Evolutionary conservation across 2,113 vertebrate genomes (phyloP).

Genomic region (Oryzias curvinotus): DNA sequence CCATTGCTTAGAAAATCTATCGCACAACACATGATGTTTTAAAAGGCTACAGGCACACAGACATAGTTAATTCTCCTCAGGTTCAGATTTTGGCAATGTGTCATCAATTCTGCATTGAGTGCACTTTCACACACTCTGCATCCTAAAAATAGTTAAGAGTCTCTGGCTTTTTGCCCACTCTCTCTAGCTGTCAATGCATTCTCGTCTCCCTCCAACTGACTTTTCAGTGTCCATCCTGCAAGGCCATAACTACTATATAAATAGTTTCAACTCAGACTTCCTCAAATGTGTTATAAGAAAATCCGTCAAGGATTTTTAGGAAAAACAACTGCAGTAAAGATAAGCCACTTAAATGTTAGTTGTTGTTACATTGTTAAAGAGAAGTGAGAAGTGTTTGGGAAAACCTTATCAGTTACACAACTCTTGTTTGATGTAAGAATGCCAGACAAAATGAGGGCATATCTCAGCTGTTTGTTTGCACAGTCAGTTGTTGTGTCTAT

Average conservation of each 20-base stretch:
- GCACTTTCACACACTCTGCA: slow-evolving; percentile 76
- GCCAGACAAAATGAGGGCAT: slow-evolving; percentile 35
- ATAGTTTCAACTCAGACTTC: slow-evolving; percentile 9
- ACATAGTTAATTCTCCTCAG: slow-evolving; percentile 34
- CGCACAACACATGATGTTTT: slow-evolving; percentile 11
- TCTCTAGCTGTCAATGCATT: slow-evolving; percentile 71
- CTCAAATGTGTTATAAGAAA: background rate
- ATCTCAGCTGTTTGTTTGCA: slow-evolving; percentile 43
- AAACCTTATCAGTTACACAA: slow-evolving; percentile 13
- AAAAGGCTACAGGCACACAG: slow-evolving; percentile 26
- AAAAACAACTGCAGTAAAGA: background rate
- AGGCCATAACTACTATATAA: slow-evolving; percentile 18
- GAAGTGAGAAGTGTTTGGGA: background rate
- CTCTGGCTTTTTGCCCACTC: slow-evolving; percentile 66
- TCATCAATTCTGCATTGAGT: slow-evolving; percentile 64
- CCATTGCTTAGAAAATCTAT: background rate
- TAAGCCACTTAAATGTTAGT: background rate
- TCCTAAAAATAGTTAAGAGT: slow-evolving; percentile 77
- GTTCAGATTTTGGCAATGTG: slow-evolving; percentile 69
- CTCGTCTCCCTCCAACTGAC: slow-evolving; percentile 50
- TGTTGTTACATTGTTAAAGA: background rate
- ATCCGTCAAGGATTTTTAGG: background rate
- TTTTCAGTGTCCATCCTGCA: slow-evolving; percentile 41
- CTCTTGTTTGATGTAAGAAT: slow-evolving; percentile 49
- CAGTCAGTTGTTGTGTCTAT: slow-evolving; percentile 63